Conservation (phyloP, 2,888 invertebrate species). For the Phyllotreta cruciferae region DNA sequence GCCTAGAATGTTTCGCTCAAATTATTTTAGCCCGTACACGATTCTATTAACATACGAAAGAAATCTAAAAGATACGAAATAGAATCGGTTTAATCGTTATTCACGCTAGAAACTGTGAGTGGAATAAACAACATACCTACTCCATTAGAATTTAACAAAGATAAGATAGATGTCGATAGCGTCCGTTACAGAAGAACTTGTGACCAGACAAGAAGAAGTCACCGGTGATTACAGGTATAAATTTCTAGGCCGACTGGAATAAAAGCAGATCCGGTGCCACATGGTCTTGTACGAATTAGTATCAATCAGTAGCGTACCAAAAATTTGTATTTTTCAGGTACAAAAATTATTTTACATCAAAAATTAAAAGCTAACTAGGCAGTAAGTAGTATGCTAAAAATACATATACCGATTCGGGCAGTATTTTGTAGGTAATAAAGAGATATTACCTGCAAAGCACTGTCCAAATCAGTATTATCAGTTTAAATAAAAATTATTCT, state of each 20-base stretch:
- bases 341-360: background rate
- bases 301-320: constrained; percentile 43
- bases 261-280: constrained; percentile 57
- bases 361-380: background rate
- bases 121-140: constrained; percentile 59
- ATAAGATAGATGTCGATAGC: constrained; percentile 61
- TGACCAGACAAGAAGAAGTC: constrained; percentile 24
- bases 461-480: too few species aligned
- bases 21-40: too few species aligned
- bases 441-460: too few species aligned
- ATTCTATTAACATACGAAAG: too few species aligned
- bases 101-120: constrained; percentile 55
- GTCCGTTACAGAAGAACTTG: constrained; percentile 22
- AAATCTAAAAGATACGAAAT: too few species aligned
- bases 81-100: constrained; percentile 48
- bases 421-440: too few species aligned
- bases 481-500: too few species aligned
- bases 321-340: too few species aligned
- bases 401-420: too few species aligned
- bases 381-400: too few species aligned
- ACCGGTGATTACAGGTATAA: constrained; percentile 25
- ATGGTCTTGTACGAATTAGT: constrained; percentile 61
- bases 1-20: constrained; percentile 15
- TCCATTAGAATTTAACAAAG: constrained; percentile 60
- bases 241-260: constrained; percentile 49